Conservation (phyloP, 2,113 vertebrate species). For the Apistogramma diplotaenia region DNA sequence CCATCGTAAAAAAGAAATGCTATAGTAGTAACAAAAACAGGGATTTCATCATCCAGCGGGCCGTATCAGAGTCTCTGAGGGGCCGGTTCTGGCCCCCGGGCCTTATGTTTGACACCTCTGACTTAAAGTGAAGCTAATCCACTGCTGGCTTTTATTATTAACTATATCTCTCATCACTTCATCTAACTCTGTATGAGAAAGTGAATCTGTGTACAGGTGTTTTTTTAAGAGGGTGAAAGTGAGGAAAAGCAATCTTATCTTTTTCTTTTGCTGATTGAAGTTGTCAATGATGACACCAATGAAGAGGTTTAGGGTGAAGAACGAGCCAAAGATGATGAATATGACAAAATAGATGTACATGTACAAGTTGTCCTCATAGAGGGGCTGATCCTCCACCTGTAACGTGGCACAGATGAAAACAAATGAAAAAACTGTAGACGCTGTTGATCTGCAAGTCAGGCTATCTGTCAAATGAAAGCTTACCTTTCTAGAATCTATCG, state of each 20-base stretch:
- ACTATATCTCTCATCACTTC: not conserved
- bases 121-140: not conserved
- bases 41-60: too few species aligned
- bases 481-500: constrained; percentile 96
- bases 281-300: constrained; percentile 99
- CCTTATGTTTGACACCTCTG: too few species aligned
- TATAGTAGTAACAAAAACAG: too few species aligned
- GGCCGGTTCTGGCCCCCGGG: too few species aligned
- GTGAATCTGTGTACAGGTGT: not conserved
- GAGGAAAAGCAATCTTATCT: constrained; percentile 85
- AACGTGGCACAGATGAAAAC: not conserved
- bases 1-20: too few species aligned
- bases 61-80: too few species aligned
- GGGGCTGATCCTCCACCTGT: constrained; percentile 86
- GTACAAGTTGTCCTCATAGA: constrained; percentile 96
- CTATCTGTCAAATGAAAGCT: not conserved
- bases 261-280: constrained; percentile 99
- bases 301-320: constrained; percentile 98
- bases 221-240: not conserved
- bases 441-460: not conserved
- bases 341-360: constrained; percentile 99
- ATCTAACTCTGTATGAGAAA: not conserved
- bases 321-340: constrained; percentile 99
- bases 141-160: not conserved
- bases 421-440: not conserved